Percentiles rank a stretch among this genome's conserved stretches.
Evolutionary conservation across 1,140 invertebrate species (phyloP).

Genomic region (Drosophila orosa): DNA sequence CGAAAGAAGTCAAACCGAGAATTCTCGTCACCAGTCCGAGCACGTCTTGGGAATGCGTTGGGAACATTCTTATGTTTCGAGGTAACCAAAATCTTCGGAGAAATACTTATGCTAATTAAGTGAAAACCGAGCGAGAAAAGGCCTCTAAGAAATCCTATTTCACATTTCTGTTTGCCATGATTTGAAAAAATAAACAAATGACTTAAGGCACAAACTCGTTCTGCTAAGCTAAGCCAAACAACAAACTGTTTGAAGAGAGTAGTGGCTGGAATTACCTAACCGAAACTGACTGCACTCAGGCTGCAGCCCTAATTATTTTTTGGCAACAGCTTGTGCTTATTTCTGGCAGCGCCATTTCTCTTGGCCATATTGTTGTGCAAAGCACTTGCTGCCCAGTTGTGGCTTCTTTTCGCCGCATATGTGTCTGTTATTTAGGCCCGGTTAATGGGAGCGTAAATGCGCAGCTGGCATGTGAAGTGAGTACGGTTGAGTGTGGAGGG

Average conservation of each 20-base stretch:
- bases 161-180: slow-evolving; percentile 20
- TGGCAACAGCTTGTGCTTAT: slow-evolving; percentile 33
- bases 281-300: slow-evolving; percentile 23
- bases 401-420: slow-evolving; percentile 23
- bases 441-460: slow-evolving; percentile 81
- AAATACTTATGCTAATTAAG: slow-evolving; percentile 73
- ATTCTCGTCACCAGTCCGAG: slow-evolving; percentile 54
- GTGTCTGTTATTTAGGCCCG: slow-evolving; percentile 64
- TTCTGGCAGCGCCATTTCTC: slow-evolving; percentile 53
- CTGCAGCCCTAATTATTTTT: slow-evolving; percentile 53
- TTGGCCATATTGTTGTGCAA: slow-evolving; percentile 63
- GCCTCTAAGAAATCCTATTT: slow-evolving; percentile 8
- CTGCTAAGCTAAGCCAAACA: slow-evolving; percentile 10
- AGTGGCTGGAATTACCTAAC: slow-evolving; percentile 1
- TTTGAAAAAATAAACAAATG: slow-evolving; percentile 38
- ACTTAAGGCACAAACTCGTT: slow-evolving; percentile 55
- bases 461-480: slow-evolving; percentile 76
- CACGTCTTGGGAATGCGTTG: slow-evolving; percentile 67
- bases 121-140: slow-evolving; percentile 33
- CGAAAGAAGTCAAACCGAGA: slow-evolving; percentile 41
- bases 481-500: slow-evolving; percentile 44
- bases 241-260: slow-evolving; percentile 41
- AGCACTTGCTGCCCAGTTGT: slow-evolving; percentile 63
- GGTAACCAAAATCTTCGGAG: slow-evolving; percentile 52
- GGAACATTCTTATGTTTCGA: slow-evolving; percentile 48